Base-by-base conservation (phyloP, 2,113 vertebrate species). In the Istiophorus platypterus region DNA sequence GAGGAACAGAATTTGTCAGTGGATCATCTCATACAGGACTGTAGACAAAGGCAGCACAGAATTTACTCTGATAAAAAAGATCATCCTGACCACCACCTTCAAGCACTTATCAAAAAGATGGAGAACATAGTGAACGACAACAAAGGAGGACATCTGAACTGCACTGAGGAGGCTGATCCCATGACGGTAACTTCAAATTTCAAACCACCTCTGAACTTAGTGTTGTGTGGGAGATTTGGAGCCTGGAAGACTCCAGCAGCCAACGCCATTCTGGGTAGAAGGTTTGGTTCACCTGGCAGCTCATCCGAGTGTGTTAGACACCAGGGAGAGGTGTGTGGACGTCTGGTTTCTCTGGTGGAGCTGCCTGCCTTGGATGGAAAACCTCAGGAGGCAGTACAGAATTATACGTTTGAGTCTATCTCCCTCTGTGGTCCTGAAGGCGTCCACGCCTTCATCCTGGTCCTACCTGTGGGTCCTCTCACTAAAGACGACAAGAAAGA, bases 401-500 rank as follows among this genome's bases (percentile, higher is more conserved):
- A 45, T 13, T 13, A 45, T 3, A 2, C 13, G 1, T 45, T 45
- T 17, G 5, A 17, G 26, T 58, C 52, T 17, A 8, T 90, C 52
- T 77, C 67, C 22, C 82, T 84, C 42, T 85, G 63, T 84, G 67
- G 65, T 6, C 80, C 77, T 12, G 74, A 81, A 15, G 84, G 82
- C 0, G 58, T 87, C 56, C 56, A 91, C 10, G 82, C 75, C 45
- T 90, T 90, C 0, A 17, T 84, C 54, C 45, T 87, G 72, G 86
- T 91, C 14, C 51, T 76, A 39, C 82, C 88, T 0, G 29, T 89
- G 15, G 72, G 27, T 73, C 26, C 72, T 9, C 66, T 64, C 3
- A 62, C 31, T 41, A 42, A 65, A 0, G 85, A 87, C 31, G 85
- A 92, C 78, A 84, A 80, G 66, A 49, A 27, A 34, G 88, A 92